These are phyloP conservation scores for Heteronetta atricapilla DNA, from an alignment of 2,113 vertebrate species.

Conservation along the genomic window DNA sequence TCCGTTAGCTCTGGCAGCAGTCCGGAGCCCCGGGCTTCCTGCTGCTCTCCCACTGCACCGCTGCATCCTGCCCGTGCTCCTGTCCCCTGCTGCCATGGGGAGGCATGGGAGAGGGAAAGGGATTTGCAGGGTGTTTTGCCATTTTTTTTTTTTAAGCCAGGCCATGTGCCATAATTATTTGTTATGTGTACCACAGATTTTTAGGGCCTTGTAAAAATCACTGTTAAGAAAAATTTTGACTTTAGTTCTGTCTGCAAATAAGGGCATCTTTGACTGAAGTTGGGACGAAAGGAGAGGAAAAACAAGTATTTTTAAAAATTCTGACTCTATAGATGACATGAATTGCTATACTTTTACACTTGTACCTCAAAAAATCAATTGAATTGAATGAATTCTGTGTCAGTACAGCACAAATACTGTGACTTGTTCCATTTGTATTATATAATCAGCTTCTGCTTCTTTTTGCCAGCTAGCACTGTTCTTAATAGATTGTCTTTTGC, in stretches of 20 bases:
- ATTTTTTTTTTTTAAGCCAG: background rate
- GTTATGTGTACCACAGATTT: background rate
- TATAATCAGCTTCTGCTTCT: background rate
- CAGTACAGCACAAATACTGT: background rate
- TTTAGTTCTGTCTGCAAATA: background rate
- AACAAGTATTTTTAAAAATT: background rate
- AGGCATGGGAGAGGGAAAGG: background rate
- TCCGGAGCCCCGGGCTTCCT: rapidly evolving
- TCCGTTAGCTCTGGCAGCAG: background rate
- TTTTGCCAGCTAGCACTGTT: background rate
- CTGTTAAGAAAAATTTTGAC: background rate
- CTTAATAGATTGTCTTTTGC: background rate
- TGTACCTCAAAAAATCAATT: slow-evolving; percentile 19
- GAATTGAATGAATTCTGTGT: background rate
- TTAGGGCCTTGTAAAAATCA: background rate
- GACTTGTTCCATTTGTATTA: background rate
- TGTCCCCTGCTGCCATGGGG: background rate
- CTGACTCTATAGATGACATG: background rate
- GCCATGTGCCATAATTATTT: background rate
- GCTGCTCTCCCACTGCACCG: rapidly evolving
- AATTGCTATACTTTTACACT: background rate
- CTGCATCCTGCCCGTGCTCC: background rate
- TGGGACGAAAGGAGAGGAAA: background rate
- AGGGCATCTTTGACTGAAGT: background rate
- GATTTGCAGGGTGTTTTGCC: no score